phyloP scores from a whole-genome alignment of 1,140 invertebrate species.

The Paraescarpia echinospica region DNA sequence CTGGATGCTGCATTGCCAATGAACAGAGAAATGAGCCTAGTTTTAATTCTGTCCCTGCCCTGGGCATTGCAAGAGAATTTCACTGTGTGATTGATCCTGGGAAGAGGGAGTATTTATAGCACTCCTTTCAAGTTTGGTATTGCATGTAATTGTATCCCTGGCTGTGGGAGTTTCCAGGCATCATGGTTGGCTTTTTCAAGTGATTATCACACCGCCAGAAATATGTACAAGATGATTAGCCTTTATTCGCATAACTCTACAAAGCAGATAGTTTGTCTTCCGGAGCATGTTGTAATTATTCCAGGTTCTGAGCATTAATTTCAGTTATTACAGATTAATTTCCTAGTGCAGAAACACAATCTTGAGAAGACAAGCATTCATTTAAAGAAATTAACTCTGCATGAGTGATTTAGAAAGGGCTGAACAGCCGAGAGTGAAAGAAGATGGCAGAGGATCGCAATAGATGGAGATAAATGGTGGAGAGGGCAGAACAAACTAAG shows the following conservation, averaged over 20 bases:
- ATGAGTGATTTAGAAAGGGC: not conserved
- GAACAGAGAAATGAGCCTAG: not conserved
- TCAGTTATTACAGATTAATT: no score
- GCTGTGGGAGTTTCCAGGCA: not conserved
- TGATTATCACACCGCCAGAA: not conserved
- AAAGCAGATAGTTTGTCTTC: not conserved
- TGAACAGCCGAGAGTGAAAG: no score
- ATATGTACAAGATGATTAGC: not conserved
- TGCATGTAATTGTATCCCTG: not conserved
- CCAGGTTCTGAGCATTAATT: not conserved
- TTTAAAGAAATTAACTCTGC: not conserved
- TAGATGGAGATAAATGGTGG: no score
- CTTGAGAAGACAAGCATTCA: no score
- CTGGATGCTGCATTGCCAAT: not conserved
- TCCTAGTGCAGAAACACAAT: no score
- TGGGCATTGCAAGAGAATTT: not conserved
- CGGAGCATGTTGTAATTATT: not conserved
- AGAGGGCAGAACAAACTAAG: no score
- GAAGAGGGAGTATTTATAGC: not conserved
- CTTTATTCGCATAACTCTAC: not conserved
- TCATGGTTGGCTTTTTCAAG: not conserved
- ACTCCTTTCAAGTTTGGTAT: not conserved
- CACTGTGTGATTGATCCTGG: not conserved
- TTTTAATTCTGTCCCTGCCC: not conserved
- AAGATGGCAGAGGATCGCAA: no score